These are phyloP conservation scores for Myotis pilosus DNA, from an alignment of 2,797 vertebrate genomes.

Conservation along the genomic window DNA sequence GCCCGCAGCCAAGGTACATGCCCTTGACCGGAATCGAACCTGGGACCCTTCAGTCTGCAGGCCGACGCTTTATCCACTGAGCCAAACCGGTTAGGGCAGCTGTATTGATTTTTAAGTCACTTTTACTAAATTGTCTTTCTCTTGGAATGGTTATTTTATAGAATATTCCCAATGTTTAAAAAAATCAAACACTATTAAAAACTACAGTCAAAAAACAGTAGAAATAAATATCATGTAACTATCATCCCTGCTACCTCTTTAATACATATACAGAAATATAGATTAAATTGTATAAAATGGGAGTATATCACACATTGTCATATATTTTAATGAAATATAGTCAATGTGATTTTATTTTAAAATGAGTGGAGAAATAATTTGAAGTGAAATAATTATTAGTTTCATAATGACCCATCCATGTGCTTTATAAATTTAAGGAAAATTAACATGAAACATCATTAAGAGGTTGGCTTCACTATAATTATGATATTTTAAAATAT, in stretches of 20 bases:
- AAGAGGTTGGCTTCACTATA: neutral
- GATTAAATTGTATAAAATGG: neutral
- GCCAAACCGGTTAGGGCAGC: neutral
- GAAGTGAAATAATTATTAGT: neutral
- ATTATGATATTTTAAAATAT: slow-evolving; percentile 13
- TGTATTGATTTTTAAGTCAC: slow-evolving; percentile 9
- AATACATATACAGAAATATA: neutral
- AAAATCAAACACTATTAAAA: slow-evolving; percentile 39
- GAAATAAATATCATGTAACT: neutral
- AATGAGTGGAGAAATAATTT: slow-evolving; percentile 23
- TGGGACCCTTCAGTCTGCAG: too few species aligned
- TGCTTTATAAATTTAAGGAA: slow-evolving; percentile 19
- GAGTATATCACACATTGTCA: neutral
- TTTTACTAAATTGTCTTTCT: slow-evolving; percentile 13
- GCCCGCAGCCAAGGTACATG: too few species aligned
- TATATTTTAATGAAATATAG: slow-evolving; percentile 32
- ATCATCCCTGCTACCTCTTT: neutral
- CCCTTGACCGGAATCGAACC: too few species aligned
- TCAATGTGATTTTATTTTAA: neutral
- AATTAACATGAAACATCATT: neutral
- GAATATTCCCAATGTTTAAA: neutral
- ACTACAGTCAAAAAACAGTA: neutral
- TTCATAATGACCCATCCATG: neutral
- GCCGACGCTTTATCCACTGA: too few species aligned
- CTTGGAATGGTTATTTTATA: neutral